Evolutionary conservation across 1,140 invertebrate genomes (phyloP).

Genomic region (roundworm (Caenorhabditis elegans)): WBcel235 BX284602.5:7683501-7684000

Average conservation of each 20-base stretch:
- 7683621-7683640: not conserved
- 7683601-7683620: not conserved
- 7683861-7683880: constrained; percentile 8
- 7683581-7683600: not conserved
- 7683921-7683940: not conserved
- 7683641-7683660: constrained; percentile 2
- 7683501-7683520: constrained; percentile 41
- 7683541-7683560: not conserved
- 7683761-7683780: constrained; percentile 37
- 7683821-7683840: not conserved
- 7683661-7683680: constrained; percentile 35
- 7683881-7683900: not conserved
- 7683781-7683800: not conserved
- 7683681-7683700: constrained; percentile 44
- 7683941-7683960: not conserved
- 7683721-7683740: constrained; percentile 40
- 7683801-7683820: not conserved
- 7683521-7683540: not conserved
- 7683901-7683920: not conserved
- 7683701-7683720: constrained; percentile 35
- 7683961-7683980: constrained; percentile 42
- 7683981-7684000: constrained; percentile 36
- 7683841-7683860: not conserved
- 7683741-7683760: constrained; percentile 24
- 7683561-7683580: not conserved